phyloP scores from a whole-genome alignment of 1,140 invertebrate genomes.

The Andricus grossulariae region DNA sequence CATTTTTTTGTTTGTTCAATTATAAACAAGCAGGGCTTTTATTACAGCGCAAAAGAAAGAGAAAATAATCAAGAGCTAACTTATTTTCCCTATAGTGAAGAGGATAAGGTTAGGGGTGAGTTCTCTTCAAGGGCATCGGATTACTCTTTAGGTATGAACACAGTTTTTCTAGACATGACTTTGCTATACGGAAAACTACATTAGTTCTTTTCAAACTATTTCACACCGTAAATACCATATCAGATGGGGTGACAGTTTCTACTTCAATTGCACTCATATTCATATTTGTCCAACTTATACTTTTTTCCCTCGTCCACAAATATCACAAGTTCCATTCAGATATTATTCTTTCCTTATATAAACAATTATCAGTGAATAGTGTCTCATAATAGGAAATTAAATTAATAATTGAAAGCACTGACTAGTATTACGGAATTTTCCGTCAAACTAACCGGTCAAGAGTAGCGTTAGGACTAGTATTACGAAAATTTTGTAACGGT shows the following conservation, averaged over 20 bases:
- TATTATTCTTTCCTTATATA: too few species aligned
- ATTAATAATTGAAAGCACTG: too few species aligned
- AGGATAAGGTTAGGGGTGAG: constrained; percentile 29
- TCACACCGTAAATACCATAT: not conserved
- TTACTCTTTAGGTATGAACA: constrained; percentile 20
- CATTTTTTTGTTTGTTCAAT: not conserved
- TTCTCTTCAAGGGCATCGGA: constrained; percentile 26
- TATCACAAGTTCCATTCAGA: too few species aligned
- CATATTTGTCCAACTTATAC: too few species aligned
- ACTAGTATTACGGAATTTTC: too few species aligned
- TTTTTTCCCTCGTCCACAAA: too few species aligned
- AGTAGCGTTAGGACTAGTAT: too few species aligned
- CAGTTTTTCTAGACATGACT: constrained; percentile 18
- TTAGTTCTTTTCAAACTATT: not conserved
- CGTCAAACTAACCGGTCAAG: too few species aligned
- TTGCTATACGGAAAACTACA: not conserved
- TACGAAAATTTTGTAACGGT: too few species aligned
- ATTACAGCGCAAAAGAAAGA: constrained; percentile 6
- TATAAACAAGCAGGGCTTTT: not conserved
- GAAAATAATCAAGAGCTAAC: constrained; percentile 24
- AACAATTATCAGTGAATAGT: too few species aligned
- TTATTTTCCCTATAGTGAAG: constrained; percentile 22
- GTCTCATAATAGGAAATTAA: too few species aligned
- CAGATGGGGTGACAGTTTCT: not conserved
- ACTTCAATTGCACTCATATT: too few species aligned